These are phyloP conservation scores for Acleris holmiana DNA, from an alignment of 2,888 invertebrate species.

Conservation along the genomic window DNA sequence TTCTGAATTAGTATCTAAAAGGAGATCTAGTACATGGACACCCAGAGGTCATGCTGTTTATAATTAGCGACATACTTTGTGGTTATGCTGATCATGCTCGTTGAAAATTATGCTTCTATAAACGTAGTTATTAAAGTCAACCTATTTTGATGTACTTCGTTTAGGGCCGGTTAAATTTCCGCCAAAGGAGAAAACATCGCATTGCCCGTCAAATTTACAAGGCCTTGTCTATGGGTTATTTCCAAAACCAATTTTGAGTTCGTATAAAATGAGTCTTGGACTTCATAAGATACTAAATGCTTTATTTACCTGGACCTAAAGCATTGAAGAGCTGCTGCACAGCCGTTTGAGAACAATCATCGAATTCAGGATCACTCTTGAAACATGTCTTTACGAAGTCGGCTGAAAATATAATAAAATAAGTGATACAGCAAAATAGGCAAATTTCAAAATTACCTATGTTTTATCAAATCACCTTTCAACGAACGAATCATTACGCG, in stretches of 20 bases:
- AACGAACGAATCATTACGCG: too few relatives aligned
- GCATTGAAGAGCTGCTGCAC: constrained; percentile 88
- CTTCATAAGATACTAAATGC: background rate
- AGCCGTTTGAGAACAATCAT: constrained; percentile 87
- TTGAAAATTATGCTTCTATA: background rate
- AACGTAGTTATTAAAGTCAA: too few relatives aligned
- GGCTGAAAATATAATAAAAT: constrained; percentile 79
- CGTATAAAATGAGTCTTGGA: too few relatives aligned
- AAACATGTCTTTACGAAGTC: constrained; percentile 87
- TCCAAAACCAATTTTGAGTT: too few relatives aligned
- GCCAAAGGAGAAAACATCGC: too few relatives aligned
- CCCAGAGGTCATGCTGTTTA: background rate
- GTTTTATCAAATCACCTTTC: too few relatives aligned
- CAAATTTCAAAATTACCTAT: too few relatives aligned
- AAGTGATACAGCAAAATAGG: background rate
- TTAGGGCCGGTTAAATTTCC: too few relatives aligned
- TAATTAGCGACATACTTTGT: background rate
- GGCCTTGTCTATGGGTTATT: too few relatives aligned
- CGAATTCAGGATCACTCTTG: constrained; percentile 86
- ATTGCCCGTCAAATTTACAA: too few relatives aligned
- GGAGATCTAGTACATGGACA: constrained; percentile 17
- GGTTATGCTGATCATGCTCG: background rate
- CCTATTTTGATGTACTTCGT: too few relatives aligned
- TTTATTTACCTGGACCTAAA: constrained; percentile 78
- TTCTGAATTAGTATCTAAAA: constrained; percentile 14